These are phyloP conservation scores for Nephila pilipes DNA, from an alignment of 1,140 invertebrate species.

Conservation along the genomic window DNA sequence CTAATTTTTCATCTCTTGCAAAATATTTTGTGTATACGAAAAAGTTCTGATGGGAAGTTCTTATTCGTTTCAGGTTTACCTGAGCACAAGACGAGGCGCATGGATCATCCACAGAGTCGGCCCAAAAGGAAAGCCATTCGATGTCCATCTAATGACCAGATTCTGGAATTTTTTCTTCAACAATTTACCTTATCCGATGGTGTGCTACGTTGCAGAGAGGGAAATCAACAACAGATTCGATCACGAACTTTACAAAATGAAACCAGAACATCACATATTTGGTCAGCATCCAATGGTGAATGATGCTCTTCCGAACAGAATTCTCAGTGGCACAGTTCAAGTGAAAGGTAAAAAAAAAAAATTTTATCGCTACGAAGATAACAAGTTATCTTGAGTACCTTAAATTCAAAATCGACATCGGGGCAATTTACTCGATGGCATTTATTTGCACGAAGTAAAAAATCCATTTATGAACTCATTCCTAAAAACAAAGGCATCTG, in stretches of 20 bases:
- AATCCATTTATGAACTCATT: no score
- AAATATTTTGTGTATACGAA: no score
- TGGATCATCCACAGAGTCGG: conserved; percentile 82
- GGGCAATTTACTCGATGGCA: no score
- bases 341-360: conserved; percentile 81
- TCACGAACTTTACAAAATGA: conserved; percentile 82
- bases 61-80: conserved; percentile 80
- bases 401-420: no score
- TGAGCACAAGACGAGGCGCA: conserved; percentile 82
- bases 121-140: conserved; percentile 80
- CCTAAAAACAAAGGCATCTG: no score
- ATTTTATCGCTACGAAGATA: no score
- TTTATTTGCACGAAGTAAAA: no score
- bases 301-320: conserved; percentile 83
- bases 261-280: conserved; percentile 82
- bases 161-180: conserved; percentile 67
- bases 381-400: no score
- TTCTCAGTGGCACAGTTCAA: conserved; percentile 82
- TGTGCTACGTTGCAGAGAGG: conserved; percentile 73
- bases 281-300: conserved; percentile 84
- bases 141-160: conserved; percentile 77
- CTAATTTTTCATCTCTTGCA: no score
- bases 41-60: no score
- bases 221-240: conserved; percentile 81
- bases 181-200: conserved; percentile 70